Percentiles rank a stretch among this genome's conserved stretches.
phyloP scores from a whole-genome alignment of 1,140 invertebrate genomes.

The Papilio glaucus region DNA sequence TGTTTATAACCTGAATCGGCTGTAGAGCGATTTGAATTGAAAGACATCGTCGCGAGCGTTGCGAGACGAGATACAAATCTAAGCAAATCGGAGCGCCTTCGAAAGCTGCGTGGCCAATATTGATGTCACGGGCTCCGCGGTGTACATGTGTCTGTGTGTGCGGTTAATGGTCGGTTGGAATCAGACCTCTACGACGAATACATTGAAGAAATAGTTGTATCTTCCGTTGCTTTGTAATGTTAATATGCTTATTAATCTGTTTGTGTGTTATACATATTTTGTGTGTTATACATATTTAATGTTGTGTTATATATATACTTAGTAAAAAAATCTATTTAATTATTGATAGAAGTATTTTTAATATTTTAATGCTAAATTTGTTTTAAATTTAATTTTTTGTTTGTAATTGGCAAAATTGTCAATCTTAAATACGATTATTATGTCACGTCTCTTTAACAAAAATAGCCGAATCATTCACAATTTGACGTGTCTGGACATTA shows the following conservation, averaged over 20 bases:
- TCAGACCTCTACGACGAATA: neutral
- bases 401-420: too few relatives aligned
- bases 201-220: neutral
- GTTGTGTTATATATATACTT: too few relatives aligned
- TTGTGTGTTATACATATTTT: neutral
- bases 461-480: too few relatives aligned
- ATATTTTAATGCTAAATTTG: too few relatives aligned
- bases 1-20: slow-evolving; percentile 25
- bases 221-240: neutral
- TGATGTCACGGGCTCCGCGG: slow-evolving; percentile 29
- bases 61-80: slow-evolving; percentile 43
- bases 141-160: neutral
- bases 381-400: too few relatives aligned
- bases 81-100: slow-evolving; percentile 44
- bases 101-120: slow-evolving; percentile 41
- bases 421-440: too few relatives aligned
- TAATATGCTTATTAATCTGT: neutral
- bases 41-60: slow-evolving; percentile 29
- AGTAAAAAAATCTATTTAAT: too few relatives aligned
- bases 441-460: too few relatives aligned
- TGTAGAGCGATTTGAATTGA: slow-evolving; percentile 32
- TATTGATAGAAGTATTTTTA: too few relatives aligned
- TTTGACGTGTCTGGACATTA: too few relatives aligned
- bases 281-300: neutral
- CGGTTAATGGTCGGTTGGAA: slow-evolving; percentile 13